Conservation (phyloP, 2,888 invertebrate genomes). For the Dasysyrphus albostriatus region DNA sequence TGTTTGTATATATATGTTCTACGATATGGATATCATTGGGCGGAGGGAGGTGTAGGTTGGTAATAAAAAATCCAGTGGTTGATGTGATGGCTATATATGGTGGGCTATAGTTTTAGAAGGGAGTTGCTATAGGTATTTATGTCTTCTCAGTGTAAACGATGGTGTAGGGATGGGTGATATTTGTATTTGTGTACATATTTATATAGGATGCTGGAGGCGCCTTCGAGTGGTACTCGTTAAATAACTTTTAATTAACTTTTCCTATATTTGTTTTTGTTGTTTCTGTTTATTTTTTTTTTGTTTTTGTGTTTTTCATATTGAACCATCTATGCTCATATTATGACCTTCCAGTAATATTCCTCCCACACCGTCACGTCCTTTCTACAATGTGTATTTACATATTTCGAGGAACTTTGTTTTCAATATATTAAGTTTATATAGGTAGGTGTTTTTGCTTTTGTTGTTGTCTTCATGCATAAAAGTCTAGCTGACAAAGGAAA, state of each 20-base stretch:
- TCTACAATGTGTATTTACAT: neutral
- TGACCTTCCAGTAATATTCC: neutral
- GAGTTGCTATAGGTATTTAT: neutral
- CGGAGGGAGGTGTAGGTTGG: neutral
- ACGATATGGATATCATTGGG: neutral
- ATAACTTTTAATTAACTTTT: constrained; percentile 75
- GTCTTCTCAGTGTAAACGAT: neutral
- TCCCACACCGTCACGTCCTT: neutral
- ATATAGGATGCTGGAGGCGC: constrained; percentile 46
- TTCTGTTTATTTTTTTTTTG: constrained; percentile 43
- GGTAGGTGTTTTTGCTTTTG: neutral
- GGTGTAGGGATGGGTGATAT: neutral
- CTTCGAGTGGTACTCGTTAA: constrained; percentile 60
- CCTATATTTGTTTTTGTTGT: constrained; percentile 62
- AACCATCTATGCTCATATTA: constrained; percentile 1
- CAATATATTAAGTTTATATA: constrained; percentile 16
- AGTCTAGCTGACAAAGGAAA: neutral
- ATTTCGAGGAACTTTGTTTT: constrained; percentile 34
- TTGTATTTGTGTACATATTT: too few relatives aligned
- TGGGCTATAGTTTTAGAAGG: neutral
- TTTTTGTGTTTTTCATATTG: constrained; percentile 24
- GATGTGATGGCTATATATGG: neutral
- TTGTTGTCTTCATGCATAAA: constrained; percentile 10
- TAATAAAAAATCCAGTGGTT: constrained; percentile 1
- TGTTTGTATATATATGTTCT: neutral